Evolutionary conservation across 1,140 invertebrate genomes (phyloP).

Genomic region (Portunus trituberculatus): DNA sequence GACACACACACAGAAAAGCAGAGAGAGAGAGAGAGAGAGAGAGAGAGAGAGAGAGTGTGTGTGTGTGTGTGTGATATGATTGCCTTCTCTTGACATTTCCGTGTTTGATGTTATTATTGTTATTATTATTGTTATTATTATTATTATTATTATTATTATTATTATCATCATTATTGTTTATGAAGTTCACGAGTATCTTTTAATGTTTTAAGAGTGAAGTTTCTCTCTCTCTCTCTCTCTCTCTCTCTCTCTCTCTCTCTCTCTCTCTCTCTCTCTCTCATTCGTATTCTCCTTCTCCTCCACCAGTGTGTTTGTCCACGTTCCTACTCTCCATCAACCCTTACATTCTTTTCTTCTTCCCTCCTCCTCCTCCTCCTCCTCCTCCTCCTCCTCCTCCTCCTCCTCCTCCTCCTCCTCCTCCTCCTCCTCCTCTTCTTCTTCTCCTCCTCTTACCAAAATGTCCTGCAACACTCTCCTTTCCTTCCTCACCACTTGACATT

Average conservation of each 20-base stretch:
- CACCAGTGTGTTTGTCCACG: background rate
- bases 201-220: no score
- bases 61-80: no score
- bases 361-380: background rate
- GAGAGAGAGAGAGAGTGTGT: no score
- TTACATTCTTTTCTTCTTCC: no score
- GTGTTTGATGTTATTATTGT: background rate
- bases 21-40: no score
- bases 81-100: background rate
- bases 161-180: background rate
- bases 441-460: background rate
- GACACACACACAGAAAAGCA: no score
- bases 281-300: background rate
- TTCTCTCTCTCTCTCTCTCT: background rate
- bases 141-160: background rate
- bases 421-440: background rate
- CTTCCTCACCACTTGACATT: background rate
- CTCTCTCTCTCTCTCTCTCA: background rate
- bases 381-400: background rate
- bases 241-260: constrained; percentile 23
- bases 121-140: background rate
- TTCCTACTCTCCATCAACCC: no score
- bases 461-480: background rate
- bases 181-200: no score
- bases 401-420: background rate